Percentiles rank a stretch among this genome's conserved stretches.
These are phyloP conservation scores for Phyllotreta striolata DNA, from an alignment of 2,888 invertebrate species.

Conservation along the genomic window DNA sequence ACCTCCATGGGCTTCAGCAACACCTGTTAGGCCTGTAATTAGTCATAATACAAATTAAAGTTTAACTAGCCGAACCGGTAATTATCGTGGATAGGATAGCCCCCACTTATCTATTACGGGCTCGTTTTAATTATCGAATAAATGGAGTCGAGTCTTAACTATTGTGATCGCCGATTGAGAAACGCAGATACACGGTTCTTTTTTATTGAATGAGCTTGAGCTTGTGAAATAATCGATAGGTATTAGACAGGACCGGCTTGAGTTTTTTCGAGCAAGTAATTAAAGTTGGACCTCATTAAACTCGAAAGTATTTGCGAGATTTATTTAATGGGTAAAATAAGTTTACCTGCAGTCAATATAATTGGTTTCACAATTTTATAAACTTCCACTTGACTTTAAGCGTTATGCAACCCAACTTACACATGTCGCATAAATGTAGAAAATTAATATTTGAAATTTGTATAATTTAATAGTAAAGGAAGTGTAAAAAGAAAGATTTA, in stretches of 20 bases:
- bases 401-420: too few relatives aligned
- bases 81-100: conserved; percentile 37
- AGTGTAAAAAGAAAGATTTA: too few relatives aligned
- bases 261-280: neutral
- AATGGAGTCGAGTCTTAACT: conserved; percentile 33
- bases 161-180: conserved; percentile 32
- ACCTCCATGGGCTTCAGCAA: conserved; percentile 8
- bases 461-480: too few relatives aligned
- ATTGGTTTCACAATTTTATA: neutral
- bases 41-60: conserved; percentile 37
- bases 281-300: too few relatives aligned
- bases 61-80: conserved; percentile 32
- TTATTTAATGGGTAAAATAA: too few relatives aligned
- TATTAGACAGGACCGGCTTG: conserved; percentile 18
- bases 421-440: too few relatives aligned
- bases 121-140: conserved; percentile 40
- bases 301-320: too few relatives aligned
- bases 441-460: too few relatives aligned
- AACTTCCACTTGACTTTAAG: too few relatives aligned
- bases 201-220: conserved; percentile 26
- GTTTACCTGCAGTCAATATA: conserved; percentile 2
- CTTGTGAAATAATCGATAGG: conserved; percentile 33
- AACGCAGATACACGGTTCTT: conserved; percentile 26
- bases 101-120: conserved; percentile 35
- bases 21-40: conserved; percentile 37